Base-by-base conservation (phyloP, 2,113 vertebrate species). In the Serilophus lunatus region DNA sequence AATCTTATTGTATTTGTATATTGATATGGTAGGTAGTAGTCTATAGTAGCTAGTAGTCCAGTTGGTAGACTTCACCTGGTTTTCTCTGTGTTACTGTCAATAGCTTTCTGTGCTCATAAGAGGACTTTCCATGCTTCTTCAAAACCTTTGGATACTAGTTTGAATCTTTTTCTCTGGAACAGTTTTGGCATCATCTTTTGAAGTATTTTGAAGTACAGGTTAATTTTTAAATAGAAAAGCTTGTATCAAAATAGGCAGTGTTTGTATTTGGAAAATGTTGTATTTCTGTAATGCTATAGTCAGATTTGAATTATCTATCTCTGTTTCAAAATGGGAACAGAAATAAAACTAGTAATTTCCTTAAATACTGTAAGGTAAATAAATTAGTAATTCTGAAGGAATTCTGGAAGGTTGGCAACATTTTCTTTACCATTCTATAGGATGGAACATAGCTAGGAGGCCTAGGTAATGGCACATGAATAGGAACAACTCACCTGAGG, bases 151-250 rank as follows among this genome's bases (percentile, higher is more conserved):
- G 28, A 57, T 64, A 76, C 33, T 70, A 66, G 63, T 91, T 93
- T 91, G 47, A 6, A 77, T 87, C 12, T 70, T 78, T 49, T 90
- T 68, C 31, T 92, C 47, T 42, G 57, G 23, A 88, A 29, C 28
- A 70, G n/a, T 70, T 69, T 82, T 56, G 26, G 25, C 65, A 79
- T 76, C 36, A 79, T 56, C 42, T 91, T 83, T 78, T 83, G 50
- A 87, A 90, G 26, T 87, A 64, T 86, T 92, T 94, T 92, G n/a
- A n/a, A n/a, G n/a, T 87, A 85, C 78, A 91, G 45, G 29, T 88
- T 96, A 93, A 83, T 97, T 97, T 97, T 96, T 50, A 93, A 90
- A 93, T 92, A 82, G 86, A 92, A 95, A 96, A 89, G 20, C 26
- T 25, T 93, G 1, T 92, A 53, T 97, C 87, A 88, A 71, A 50